Percentiles rank a stretch among this genome's conserved stretches.
Evolutionary conservation across 2,888 invertebrate species (phyloP).

Genomic region (Dasysyrphus tricinctus): DNA sequence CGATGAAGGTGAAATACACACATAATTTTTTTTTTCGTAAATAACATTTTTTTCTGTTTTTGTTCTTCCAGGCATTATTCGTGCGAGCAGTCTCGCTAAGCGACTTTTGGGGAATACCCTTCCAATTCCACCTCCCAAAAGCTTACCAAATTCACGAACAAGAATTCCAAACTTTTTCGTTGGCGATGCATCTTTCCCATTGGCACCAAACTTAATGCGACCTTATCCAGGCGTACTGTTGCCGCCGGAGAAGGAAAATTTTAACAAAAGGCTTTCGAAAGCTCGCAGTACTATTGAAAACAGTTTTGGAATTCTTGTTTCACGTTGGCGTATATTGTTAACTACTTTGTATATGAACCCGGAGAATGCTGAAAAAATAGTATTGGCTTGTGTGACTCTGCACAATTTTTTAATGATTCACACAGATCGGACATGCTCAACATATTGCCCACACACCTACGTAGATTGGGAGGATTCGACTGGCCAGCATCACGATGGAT

Average conservation of each 20-base stretch:
- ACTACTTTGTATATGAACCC: conserved; percentile 48
- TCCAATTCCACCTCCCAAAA: conserved; percentile 3
- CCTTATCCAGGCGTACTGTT: conserved; percentile 17
- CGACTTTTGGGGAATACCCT: conserved; percentile 15
- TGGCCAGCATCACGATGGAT: conserved; percentile 30
- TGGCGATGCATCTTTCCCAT: conserved; percentile 32
- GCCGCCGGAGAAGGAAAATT: conserved; percentile 20
- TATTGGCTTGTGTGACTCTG: conserved; percentile 42
- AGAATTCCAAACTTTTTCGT: conserved; percentile 23
- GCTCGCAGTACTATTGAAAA: conserved; percentile 50
- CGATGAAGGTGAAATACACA: conserved; percentile 44
- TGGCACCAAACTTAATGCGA: conserved; percentile 28
- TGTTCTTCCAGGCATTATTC: conserved; percentile 21
- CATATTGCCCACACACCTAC: conserved; percentile 33
- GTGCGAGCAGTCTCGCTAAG: conserved; percentile 38
- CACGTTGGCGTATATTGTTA: conserved; percentile 55
- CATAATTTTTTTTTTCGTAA: not conserved
- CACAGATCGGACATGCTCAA: not conserved
- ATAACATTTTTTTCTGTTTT: not conserved
- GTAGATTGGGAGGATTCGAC: conserved; percentile 42
- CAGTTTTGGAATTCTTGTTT: conserved; percentile 54
- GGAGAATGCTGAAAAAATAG: conserved; percentile 53
- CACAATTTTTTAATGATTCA: conserved; percentile 60
- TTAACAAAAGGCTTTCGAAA: conserved; percentile 40
- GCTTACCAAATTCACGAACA: conserved; percentile 18